phyloP scores from a whole-genome alignment of 2,113 vertebrate species.

The Corythoichthys haematopterus region DNA sequence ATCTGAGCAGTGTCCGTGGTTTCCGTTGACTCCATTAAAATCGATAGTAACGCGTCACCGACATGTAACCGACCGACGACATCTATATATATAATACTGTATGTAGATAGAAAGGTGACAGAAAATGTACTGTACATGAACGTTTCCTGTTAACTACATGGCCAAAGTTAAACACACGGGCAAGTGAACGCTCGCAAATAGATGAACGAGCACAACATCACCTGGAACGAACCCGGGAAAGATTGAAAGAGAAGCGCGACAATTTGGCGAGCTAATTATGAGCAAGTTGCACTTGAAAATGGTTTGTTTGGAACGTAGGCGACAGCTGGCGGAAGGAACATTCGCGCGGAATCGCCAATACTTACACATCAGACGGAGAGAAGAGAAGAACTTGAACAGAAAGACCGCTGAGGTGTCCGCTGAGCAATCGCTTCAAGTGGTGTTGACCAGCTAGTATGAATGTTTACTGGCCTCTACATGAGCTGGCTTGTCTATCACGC shows the following conservation, averaged over 20 bases:
- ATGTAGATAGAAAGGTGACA: neutral
- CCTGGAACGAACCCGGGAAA: neutral
- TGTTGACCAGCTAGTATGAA: slow-evolving; percentile 11
- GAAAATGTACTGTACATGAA: too few relatives aligned
- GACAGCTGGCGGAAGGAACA: neutral
- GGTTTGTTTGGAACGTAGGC: neutral
- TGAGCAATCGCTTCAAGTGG: slow-evolving; percentile 13
- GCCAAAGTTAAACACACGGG: neutral
- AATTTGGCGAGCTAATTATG: slow-evolving; percentile 4
- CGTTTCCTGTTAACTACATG: neutral
- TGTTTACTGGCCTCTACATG: slow-evolving; percentile 13
- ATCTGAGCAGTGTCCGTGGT: neutral
- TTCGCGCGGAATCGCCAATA: slow-evolving; percentile 26
- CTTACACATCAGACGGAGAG: slow-evolving; percentile 66
- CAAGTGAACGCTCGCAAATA: neutral
- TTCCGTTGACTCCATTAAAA: neutral
- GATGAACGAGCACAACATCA: neutral
- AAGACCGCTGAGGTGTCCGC: slow-evolving; percentile 18
- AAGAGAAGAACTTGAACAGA: slow-evolving; percentile 30
- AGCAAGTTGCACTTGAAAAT: slow-evolving; percentile 1
- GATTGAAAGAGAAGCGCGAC: neutral
- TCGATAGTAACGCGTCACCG: slow-evolving; percentile 31
- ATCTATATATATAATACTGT: neutral
- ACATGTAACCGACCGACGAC: neutral
- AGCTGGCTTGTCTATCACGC: slow-evolving; percentile 3